Base-by-base conservation (phyloP, 2,797 vertebrate species). In the Moxostoma hubbsi region DNA sequence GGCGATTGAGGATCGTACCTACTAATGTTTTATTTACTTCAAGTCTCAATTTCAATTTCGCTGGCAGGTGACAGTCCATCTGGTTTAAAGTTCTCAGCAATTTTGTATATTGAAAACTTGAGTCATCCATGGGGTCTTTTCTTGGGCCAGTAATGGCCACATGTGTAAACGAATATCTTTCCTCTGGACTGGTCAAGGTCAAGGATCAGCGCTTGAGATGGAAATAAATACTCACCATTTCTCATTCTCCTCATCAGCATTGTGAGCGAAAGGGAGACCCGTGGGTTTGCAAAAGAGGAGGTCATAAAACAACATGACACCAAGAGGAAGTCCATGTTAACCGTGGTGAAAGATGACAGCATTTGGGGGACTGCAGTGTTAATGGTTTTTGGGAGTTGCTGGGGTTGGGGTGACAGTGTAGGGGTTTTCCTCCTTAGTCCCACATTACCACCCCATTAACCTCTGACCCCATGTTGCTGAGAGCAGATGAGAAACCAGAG, bases 401-500 rank as follows among this genome's bases (percentile, higher is more conserved):
- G 12, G 7, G 47, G 59, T 46, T 58, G 18, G 46, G 58, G 59
- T 54, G 66, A n/a, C 4, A 5, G 47, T 43, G 18, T 49, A 69
- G 75, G 54, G 64, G 68, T 73, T 77, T 79, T 24, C 51, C 69
- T 80, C 72, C 75, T 83, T 73, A 75, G 70, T 82, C 68, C 79
- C 69, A 73, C 80, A 93, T 94, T 92, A 94, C 92, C 94, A 94
- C 93, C 1, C 92, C 91, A 91, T 94, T 94, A 94, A 90, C 92
- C 85, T 88, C 92, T 94, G 92, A 94, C 94, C 93, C 91, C 89
- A 81, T 59, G 79, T 1, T 69, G 64, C 47, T 2, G 10, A 63
- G 43, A 69, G 91, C 89, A 90, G 92, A 89, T 85, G 89, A 90
- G 67, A 12, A 53, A 57, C 51, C 18, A 24, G 18, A 47, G 50